These are phyloP conservation scores for Camponotus floridanus DNA, from an alignment of 1,140 invertebrate genomes.

Conservation along the genomic window DNA sequence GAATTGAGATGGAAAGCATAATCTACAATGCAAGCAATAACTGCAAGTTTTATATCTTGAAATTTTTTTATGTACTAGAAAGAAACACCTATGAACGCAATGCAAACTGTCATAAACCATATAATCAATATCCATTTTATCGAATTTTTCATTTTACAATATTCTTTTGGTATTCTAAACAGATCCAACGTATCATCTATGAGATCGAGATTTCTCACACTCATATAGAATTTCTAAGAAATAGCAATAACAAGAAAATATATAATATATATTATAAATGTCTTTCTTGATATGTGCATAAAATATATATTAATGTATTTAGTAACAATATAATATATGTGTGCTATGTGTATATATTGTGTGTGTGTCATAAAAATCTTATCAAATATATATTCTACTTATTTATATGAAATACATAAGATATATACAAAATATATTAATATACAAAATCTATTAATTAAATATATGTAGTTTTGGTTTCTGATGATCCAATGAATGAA, in stretches of 20 bases:
- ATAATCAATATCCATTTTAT: neutral
- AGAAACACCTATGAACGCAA: neutral
- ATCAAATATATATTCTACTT: no score
- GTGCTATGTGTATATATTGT: no score
- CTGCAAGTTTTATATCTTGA: no score
- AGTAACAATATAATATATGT: no score
- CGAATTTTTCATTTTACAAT: neutral
- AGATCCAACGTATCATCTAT: slow-evolving; percentile 33
- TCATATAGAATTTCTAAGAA: slow-evolving; percentile 10
- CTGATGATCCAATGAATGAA: no score
- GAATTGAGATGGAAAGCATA: neutral
- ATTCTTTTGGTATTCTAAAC: neutral
- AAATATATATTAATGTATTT: neutral
- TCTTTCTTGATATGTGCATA: neutral
- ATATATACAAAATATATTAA: no score
- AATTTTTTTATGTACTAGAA: neutral
- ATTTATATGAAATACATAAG: no score
- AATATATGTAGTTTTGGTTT: neutral
- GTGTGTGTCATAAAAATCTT: no score
- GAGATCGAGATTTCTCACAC: neutral
- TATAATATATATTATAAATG: neutral
- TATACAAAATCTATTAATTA: no score
- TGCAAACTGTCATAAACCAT: neutral
- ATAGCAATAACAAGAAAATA: neutral
- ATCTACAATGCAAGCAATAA: neutral